Base-by-base conservation (phyloP, 1,140 invertebrate species). In the Trachymyrmex septentrionalis region DNA sequence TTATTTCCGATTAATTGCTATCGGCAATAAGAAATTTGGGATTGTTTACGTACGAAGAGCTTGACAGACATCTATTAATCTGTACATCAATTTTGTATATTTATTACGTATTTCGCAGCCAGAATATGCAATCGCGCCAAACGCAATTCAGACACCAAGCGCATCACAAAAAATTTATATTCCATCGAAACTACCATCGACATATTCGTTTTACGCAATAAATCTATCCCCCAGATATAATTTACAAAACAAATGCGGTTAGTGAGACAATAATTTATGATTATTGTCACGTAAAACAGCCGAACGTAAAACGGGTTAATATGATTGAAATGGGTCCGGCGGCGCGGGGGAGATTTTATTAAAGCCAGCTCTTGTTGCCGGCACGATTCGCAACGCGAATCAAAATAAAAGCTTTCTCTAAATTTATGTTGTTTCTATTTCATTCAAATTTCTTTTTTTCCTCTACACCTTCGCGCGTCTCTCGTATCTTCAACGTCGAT, bases 121-220 rank as follows among this genome's bases (percentile, higher is more conserved):
- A 27, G 71, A 77, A 77, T 77, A 30, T 44, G 73, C 61, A 66
- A 78, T 78, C 61, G 48, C 38, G 61, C 30, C 63, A 85, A 66
- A 85, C 61, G 9, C 75, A 57, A 85, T 66, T 85, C 61, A 21
- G 48, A 19, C 44, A 66, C 59, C 72, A 64, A 48, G 64, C 57
- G 44, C 73, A 64, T 77, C 48, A 48, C 21, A 61, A 85, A 85
- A 85, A 85, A 78, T 85, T 85, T 85, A 85, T 85, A 85, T 85
- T 85, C 61, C 34, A 78, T 78, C 48, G 75, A 3, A 55, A 78
- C 82, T 59, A 48, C 73, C 30, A 34, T 77, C 69, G 27, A 63
- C 69, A 19, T 61, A 84, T 75, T 73, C 24, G 38, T 63, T 84
- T 75, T 61, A 57, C n/a, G 55, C 38, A 57, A 75, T 84, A 84